phyloP scores from a whole-genome alignment of 2,888 invertebrate genomes.

The Nomada fucata region DNA sequence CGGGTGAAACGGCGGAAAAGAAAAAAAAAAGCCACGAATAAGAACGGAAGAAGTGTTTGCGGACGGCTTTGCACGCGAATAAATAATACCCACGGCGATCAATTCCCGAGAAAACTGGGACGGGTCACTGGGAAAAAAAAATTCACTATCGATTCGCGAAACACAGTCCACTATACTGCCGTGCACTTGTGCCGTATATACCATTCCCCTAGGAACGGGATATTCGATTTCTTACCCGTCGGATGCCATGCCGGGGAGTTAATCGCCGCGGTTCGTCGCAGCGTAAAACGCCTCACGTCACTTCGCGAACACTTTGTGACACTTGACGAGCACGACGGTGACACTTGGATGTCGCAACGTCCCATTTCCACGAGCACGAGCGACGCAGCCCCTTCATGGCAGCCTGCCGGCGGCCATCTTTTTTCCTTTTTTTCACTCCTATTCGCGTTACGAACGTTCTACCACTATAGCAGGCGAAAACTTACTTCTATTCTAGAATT shows the following conservation, averaged over 20 bases:
- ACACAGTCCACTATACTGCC: constrained; percentile 56
- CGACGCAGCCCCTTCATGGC: constrained; percentile 76
- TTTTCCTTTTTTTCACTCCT: constrained; percentile 54
- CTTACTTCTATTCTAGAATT: constrained; percentile 29
- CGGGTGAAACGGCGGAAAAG: neutral
- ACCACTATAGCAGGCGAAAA: constrained; percentile 56
- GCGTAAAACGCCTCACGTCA: constrained; percentile 52
- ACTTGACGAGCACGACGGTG: constrained; percentile 71
- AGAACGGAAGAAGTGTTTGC: too few species aligned
- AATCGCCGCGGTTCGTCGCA: constrained; percentile 16
- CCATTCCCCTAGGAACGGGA: constrained; percentile 54
- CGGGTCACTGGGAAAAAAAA: constrained; percentile 71
- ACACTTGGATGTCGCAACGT: constrained; percentile 76
- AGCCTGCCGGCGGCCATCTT: constrained; percentile 79
- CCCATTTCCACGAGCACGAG: constrained; percentile 76
- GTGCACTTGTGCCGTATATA: constrained; percentile 35
- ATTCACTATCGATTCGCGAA: constrained; percentile 75
- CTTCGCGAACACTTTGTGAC: constrained; percentile 63
- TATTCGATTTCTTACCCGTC: constrained; percentile 70
- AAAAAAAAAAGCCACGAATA: neutral
- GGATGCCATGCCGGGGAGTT: constrained; percentile 71
- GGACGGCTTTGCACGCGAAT: neutral
- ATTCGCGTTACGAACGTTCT: constrained; percentile 22
- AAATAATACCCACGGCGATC: constrained; percentile 20
- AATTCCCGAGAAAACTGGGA: constrained; percentile 68